A percentile compares a stretch with the other conserved stretches of the same genome.
phyloP scores from a whole-genome alignment of 92 coral and sea anemone species.

The Phenganax marumi region DNA sequence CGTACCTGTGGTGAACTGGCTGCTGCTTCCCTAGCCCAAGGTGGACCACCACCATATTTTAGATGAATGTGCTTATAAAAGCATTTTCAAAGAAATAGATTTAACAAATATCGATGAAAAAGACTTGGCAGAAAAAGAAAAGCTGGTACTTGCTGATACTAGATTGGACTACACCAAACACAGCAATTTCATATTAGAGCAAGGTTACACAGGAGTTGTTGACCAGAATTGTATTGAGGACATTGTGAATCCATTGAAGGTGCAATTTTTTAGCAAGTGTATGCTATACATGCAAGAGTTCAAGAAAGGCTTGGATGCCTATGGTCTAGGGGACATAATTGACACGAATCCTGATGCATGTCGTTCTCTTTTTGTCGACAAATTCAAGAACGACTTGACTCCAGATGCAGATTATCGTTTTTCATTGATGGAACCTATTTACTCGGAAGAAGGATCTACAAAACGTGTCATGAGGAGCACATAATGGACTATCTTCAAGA shows the following conservation, averaged over 20 bases:
- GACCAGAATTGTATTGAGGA: not conserved
- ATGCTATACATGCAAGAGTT: constrained; percentile 51
- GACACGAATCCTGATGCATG: constrained; percentile 26
- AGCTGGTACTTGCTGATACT: not conserved
- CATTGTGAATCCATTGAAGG: constrained; percentile 21
- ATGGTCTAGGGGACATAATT: constrained; percentile 51
- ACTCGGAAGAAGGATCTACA: constrained; percentile 43
- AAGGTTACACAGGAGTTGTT: constrained; percentile 13
- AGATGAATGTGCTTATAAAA: constrained; percentile 20
- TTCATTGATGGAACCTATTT: constrained; percentile 46
- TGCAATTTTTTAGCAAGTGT: constrained; percentile 14
- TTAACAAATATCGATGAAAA: constrained; percentile 50
- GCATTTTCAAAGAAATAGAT: constrained; percentile 52
- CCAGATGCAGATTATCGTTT: constrained; percentile 49
- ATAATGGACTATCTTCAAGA: constrained; percentile 57
- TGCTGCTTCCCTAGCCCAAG: constrained; percentile 44
- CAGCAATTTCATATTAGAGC: not conserved
- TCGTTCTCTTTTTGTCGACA: constrained; percentile 32
- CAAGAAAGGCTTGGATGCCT: constrained; percentile 48
- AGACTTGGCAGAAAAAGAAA: constrained; percentile 22
- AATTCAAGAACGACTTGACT: constrained; percentile 22
- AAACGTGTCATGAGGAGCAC: constrained; percentile 40
- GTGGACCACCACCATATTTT: constrained; percentile 25
- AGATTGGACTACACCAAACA: not conserved
- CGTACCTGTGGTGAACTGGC: constrained; percentile 39